Percentiles rank a stretch among this genome's conserved stretches.
Evolutionary conservation across 1,140 invertebrate species (phyloP).

Genomic region (Bradysia coprophila): DNA sequence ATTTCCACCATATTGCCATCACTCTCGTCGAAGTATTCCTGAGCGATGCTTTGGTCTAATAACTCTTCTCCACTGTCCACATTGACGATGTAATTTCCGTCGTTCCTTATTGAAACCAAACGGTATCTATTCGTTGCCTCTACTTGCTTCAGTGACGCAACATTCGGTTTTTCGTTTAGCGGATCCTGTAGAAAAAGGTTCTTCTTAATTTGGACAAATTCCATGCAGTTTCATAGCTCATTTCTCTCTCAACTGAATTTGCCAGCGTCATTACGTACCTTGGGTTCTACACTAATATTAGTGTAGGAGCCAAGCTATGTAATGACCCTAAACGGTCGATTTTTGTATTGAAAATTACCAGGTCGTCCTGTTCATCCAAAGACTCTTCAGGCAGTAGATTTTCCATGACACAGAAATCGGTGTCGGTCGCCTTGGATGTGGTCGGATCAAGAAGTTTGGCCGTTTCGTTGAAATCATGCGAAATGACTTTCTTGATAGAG

Average conservation of each 20-base stretch:
- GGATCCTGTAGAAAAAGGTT: background rate
- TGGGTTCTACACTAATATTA: too few species aligned
- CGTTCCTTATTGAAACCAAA: background rate
- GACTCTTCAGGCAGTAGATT: background rate
- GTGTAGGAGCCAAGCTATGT: too few species aligned
- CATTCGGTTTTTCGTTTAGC: background rate
- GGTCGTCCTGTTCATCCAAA: background rate
- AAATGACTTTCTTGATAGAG: background rate
- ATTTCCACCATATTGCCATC: background rate
- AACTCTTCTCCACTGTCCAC: background rate
- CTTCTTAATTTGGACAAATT: background rate
- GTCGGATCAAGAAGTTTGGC: background rate
- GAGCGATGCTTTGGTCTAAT: constrained; percentile 4
- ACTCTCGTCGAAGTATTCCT: constrained; percentile 1
- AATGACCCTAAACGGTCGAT: too few species aligned
- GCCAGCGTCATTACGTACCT: too few species aligned
- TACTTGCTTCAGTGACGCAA: background rate
- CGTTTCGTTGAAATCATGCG: background rate
- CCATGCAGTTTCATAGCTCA: too few species aligned
- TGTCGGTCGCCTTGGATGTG: background rate
- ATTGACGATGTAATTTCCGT: background rate
- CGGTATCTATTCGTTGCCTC: background rate
- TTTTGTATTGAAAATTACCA: background rate
- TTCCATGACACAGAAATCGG: background rate
- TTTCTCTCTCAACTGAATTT: too few species aligned